Evolutionary conservation across 1,140 invertebrate species (phyloP).

Genomic region (Drosophila orosa): DNA sequence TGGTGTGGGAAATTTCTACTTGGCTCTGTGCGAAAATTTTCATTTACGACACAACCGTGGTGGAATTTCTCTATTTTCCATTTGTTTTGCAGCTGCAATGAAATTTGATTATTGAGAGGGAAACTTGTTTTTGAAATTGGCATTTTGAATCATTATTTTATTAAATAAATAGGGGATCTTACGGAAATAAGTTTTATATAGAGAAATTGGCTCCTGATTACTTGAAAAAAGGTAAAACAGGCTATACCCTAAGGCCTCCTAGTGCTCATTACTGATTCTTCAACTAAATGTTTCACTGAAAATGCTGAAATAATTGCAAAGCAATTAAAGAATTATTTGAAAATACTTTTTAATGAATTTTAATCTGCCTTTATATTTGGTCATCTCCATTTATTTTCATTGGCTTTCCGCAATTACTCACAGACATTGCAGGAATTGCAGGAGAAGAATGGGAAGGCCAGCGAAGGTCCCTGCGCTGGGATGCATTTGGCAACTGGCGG

Average conservation of each 20-base stretch:
- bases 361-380: not conserved
- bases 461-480: constrained; percentile 2
- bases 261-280: too few species aligned
- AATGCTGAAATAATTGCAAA: not conserved
- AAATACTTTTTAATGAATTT: constrained; percentile 11
- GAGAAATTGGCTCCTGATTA: not conserved
- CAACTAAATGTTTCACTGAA: not conserved
- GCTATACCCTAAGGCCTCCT: too few species aligned
- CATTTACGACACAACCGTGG: not conserved
- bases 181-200: too few species aligned
- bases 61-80: not conserved
- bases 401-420: constrained; percentile 42
- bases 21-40: constrained; percentile 25
- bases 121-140: not conserved
- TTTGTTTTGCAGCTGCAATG: not conserved
- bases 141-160: not conserved
- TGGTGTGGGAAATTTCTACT: constrained; percentile 63
- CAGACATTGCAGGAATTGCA: constrained; percentile 3
- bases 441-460: not conserved
- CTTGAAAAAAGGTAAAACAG: too few species aligned
- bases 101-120: not conserved
- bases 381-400: constrained; percentile 23
- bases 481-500: constrained; percentile 26
- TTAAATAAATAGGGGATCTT: not conserved
- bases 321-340: not conserved